These are phyloP conservation scores for Pseudococcus viburni DNA, from an alignment of 2,888 invertebrate genomes.

Conservation along the genomic window DNA sequence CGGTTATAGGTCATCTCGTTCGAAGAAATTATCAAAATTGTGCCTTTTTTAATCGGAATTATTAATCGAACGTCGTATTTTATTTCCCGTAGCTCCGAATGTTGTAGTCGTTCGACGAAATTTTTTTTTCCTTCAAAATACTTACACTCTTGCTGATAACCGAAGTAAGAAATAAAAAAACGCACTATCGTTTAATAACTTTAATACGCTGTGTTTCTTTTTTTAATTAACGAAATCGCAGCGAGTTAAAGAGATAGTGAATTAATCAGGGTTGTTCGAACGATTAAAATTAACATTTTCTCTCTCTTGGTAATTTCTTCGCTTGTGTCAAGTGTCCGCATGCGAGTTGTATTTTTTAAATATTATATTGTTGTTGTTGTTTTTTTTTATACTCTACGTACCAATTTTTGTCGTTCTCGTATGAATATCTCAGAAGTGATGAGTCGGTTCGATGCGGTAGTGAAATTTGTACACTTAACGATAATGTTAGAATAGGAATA, in stretches of 20 bases:
- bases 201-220: background rate
- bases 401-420: background rate
- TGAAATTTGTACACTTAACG: background rate
- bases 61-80: constrained; percentile 7
- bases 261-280: constrained; percentile 23
- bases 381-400: background rate
- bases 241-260: constrained; percentile 6
- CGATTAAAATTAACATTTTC: constrained; percentile 33
- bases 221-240: constrained; percentile 38
- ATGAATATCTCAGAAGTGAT: background rate
- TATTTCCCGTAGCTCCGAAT: background rate
- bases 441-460: constrained; percentile 31
- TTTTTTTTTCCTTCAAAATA: background rate
- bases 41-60: background rate
- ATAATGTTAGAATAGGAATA: background rate
- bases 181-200: background rate
- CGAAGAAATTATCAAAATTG: background rate
- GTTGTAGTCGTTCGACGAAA: background rate
- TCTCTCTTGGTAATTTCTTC: constrained; percentile 38
- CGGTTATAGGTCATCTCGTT: background rate
- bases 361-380: background rate
- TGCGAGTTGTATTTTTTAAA: constrained; percentile 30
- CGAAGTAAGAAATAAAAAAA: too few species aligned
- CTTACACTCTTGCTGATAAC: background rate
- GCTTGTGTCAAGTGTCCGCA: constrained; percentile 53